Percentiles rank a stretch among this genome's conserved stretches.
These are phyloP conservation scores for Gobio gobio DNA, from an alignment of 2,113 vertebrate genomes.

Conservation along the genomic window DNA sequence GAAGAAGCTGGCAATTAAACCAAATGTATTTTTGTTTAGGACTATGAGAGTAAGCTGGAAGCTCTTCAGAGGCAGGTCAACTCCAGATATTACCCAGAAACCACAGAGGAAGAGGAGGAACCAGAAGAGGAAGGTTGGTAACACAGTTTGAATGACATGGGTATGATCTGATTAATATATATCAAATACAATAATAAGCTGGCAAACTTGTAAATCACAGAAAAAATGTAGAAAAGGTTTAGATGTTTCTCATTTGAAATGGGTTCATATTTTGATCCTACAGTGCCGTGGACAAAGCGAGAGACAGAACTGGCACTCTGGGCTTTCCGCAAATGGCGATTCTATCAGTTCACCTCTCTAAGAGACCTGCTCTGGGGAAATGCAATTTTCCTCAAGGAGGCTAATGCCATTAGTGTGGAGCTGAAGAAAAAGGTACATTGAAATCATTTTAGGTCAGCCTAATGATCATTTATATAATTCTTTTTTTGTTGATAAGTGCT, in stretches of 20 bases:
- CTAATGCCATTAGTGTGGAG: slow-evolving; percentile 97
- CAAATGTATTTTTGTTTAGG: slow-evolving; percentile 72
- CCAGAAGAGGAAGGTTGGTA: slow-evolving; percentile 92
- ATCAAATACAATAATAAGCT: neutral
- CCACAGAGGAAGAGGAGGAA: slow-evolving; percentile 94
- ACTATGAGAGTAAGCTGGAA: slow-evolving; percentile 97
- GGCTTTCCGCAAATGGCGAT: slow-evolving; percentile 98
- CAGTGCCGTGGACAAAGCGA: slow-evolving; percentile 90
- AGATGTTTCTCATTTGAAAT: neutral
- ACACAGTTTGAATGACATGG: neutral
- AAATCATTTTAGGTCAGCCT: neutral
- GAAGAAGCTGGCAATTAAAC: neutral
- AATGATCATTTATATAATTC: neutral
- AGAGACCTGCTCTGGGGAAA: slow-evolving; percentile 96
- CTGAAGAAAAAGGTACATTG: slow-evolving; percentile 92
- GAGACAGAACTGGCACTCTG: slow-evolving; percentile 93
- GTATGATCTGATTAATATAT: neutral
- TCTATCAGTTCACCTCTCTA: slow-evolving; percentile 97
- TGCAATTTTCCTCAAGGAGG: slow-evolving; percentile 96
- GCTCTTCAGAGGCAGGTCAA: slow-evolving; percentile 95
- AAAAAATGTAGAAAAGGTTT: neutral
- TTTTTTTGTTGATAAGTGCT: too few species aligned
- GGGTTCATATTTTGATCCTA: slow-evolving; percentile 6
- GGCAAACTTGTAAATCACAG: too few species aligned
- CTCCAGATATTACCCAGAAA: slow-evolving; percentile 88